Conservation (phyloP, 2,113 vertebrate species). For the Larimichthys crocea region DNA sequence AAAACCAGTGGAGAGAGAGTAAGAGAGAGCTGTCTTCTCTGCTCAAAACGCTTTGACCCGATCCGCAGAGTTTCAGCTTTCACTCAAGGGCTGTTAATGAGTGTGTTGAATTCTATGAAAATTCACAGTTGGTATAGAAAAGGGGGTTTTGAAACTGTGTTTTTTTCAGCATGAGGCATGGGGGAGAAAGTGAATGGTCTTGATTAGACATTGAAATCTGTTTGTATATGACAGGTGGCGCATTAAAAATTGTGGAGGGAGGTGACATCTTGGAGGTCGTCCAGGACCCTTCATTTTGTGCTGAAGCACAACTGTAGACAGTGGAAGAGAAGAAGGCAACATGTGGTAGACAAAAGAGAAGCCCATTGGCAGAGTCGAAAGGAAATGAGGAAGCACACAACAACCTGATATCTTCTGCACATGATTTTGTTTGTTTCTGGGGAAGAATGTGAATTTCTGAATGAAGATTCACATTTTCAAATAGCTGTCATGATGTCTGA, state of each 20-base stretch:
- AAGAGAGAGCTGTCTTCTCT: conserved; percentile 50
- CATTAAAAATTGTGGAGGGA: conserved; percentile 72
- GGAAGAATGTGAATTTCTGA: neutral
- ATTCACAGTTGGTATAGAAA: conserved; percentile 54
- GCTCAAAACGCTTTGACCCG: conserved; percentile 58
- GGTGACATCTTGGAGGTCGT: conserved; percentile 76
- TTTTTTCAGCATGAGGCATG: conserved; percentile 30
- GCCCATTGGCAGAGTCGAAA: neutral
- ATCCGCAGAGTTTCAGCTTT: conserved; percentile 50
- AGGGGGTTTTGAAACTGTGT: conserved; percentile 11
- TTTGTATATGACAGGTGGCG: conserved; percentile 79
- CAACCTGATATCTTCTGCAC: conserved; percentile 4
- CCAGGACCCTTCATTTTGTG: conserved; percentile 59
- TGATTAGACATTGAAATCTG: conserved; percentile 77
- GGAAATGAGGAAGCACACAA: conserved; percentile 2
- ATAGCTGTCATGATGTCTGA: neutral
- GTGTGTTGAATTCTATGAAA: conserved; percentile 34
- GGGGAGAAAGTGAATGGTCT: conserved; percentile 64
- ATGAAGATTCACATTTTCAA: neutral
- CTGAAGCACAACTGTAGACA: conserved; percentile 46
- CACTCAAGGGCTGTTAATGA: conserved; percentile 67
- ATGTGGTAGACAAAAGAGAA: conserved; percentile 71
- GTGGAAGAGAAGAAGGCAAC: conserved; percentile 66
- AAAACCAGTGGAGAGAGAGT: conserved; percentile 28
- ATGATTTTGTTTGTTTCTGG: neutral